Percentiles rank a stretch among this genome's conserved stretches.
Evolutionary conservation across 2,888 invertebrate genomes (phyloP).

Genomic region (Leptarthrus brevirostris): DNA sequence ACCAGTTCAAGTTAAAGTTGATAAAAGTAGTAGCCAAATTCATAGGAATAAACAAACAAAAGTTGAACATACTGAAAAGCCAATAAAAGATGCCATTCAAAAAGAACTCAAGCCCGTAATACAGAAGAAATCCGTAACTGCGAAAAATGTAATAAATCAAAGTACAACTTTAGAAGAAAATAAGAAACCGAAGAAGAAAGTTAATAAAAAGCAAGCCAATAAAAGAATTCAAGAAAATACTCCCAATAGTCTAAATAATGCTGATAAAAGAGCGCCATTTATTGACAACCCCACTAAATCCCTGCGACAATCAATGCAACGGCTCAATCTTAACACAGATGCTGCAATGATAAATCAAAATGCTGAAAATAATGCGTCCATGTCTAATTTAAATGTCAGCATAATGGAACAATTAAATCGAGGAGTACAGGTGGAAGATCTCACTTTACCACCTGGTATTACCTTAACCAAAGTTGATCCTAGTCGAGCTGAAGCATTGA

Average conservation of each 20-base stretch:
- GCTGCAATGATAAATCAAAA: conserved; percentile 50
- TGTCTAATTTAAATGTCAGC: conserved; percentile 60
- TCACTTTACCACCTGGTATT: conserved; percentile 82
- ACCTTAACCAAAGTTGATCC: conserved; percentile 80
- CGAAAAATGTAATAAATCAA: background rate
- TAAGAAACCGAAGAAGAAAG: conserved; percentile 12
- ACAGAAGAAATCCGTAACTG: background rate
- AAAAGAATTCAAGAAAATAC: background rate
- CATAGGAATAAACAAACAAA: conserved; percentile 52
- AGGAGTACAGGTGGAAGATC: conserved; percentile 71
- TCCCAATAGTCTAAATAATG: background rate
- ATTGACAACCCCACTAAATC: conserved; percentile 50
- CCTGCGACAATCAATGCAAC: conserved; percentile 52
- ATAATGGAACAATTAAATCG: conserved; percentile 68
- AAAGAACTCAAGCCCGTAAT: background rate
- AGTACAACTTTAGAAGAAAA: background rate
- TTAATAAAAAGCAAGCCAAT: conserved; percentile 19
- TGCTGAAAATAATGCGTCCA: background rate
- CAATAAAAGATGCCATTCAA: background rate
- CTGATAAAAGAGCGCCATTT: conserved; percentile 40
- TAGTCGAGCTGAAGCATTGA: conserved; percentile 63
- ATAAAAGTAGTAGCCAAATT: conserved; percentile 46
- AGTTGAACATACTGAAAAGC: conserved; percentile 40
- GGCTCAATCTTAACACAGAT: conserved; percentile 53
- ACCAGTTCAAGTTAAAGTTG: background rate